These are phyloP conservation scores for Trididemnum clinides DNA, from an alignment of 23 tunicate species.

Conservation along the genomic window DNA sequence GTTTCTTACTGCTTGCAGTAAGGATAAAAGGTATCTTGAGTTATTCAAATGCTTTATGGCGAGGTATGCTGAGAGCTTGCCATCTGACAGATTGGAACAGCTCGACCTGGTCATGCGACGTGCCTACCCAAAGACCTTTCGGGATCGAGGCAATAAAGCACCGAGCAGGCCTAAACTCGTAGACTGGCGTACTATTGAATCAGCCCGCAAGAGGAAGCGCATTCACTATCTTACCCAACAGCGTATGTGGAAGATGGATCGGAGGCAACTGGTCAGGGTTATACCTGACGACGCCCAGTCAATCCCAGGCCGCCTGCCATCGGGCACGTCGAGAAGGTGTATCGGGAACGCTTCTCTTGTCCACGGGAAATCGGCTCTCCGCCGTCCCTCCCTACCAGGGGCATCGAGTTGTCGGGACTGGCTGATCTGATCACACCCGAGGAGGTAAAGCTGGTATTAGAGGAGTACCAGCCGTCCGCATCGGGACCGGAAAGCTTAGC, in stretches of 20 bases:
- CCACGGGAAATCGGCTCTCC: neutral
- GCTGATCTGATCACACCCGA: neutral
- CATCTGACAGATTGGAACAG: neutral
- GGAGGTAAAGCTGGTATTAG: too few relatives aligned
- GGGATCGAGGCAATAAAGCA: too few relatives aligned
- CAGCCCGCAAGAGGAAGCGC: neutral
- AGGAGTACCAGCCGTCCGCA: neutral
- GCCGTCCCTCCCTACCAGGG: neutral
- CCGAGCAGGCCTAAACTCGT: neutral
- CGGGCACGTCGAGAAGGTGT: neutral
- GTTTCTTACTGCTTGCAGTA: too few relatives aligned
- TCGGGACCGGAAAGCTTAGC: neutral
- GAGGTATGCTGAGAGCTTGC: neutral
- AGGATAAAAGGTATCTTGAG: neutral
- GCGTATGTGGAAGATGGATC: neutral
- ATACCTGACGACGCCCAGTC: neutral
- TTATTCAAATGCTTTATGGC: neutral
- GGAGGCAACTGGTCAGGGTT: neutral
- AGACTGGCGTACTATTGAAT: neutral
- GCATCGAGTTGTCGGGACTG: neutral
- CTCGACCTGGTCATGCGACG: neutral
- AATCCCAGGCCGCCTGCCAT: neutral
- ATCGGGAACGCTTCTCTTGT: neutral
- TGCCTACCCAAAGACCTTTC: too few relatives aligned
- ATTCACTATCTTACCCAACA: neutral